Conservation (phyloP, 64 coral and sea anemone genomes). For the Montipora cactus region DNA sequence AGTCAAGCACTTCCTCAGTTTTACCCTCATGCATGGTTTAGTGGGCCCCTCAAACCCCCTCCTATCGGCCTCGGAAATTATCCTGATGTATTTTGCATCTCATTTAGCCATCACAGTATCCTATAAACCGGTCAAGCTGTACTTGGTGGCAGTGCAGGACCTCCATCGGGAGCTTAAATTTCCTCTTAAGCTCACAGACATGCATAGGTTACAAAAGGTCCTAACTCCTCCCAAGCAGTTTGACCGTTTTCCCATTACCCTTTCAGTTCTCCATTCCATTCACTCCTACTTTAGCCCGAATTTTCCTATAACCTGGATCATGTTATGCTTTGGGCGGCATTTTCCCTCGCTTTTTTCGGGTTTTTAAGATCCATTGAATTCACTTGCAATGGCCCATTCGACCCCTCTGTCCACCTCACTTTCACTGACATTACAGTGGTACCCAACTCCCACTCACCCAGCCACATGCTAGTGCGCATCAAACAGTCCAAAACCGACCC, state of each 20-base stretch:
- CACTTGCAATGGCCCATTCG: slow-evolving; percentile 43
- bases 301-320: slow-evolving; percentile 11
- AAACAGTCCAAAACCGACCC: slow-evolving; percentile 64
- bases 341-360: slow-evolving; percentile 68
- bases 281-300: background rate
- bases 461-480: background rate
- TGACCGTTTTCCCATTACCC: slow-evolving; percentile 34
- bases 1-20: background rate
- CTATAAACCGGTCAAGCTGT: slow-evolving; percentile 3
- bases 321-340: slow-evolving; percentile 69
- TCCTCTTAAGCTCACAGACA: slow-evolving; percentile 28
- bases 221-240: background rate
- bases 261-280: slow-evolving; percentile 32
- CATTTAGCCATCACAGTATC: slow-evolving; percentile 22
- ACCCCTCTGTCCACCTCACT: background rate
- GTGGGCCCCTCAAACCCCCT: background rate
- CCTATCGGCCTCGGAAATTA: background rate
- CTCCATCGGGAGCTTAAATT: slow-evolving; percentile 6
- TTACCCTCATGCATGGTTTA: background rate
- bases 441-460: background rate
- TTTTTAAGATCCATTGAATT: slow-evolving; percentile 56
- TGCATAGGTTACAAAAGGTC: slow-evolving; percentile 19
- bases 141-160: slow-evolving; percentile 36
- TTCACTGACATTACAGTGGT: background rate
- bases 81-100: slow-evolving; percentile 6